Evolutionary conservation across 1,140 invertebrate species (phyloP).

Genomic region (Dendroctonus valens): DNA sequence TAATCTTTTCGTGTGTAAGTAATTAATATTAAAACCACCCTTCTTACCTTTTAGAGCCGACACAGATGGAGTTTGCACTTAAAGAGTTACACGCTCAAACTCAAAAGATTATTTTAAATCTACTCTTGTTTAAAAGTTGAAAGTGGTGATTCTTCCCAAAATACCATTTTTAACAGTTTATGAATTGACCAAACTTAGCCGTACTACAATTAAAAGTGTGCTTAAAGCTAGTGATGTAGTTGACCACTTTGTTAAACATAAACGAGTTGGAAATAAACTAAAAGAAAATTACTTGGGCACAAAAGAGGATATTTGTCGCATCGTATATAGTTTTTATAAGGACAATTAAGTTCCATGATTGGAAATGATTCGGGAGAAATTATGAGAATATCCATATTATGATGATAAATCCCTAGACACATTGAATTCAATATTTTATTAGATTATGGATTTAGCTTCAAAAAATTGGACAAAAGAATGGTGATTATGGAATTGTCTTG

Average conservation of each 20-base stretch:
- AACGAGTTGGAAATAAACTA: constrained; percentile 9
- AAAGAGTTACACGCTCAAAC: constrained; percentile 17
- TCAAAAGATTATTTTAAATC: constrained; percentile 12
- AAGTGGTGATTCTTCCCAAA: constrained; percentile 6
- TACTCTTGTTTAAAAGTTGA: constrained; percentile 17
- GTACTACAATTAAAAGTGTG: constrained; percentile 3
- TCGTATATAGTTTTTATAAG: constrained; percentile 12
- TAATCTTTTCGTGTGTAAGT: neutral
- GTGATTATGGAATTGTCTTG: too few species aligned
- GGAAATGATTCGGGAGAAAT: constrained; percentile 17
- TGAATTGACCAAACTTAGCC: constrained; percentile 10
- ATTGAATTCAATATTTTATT: constrained; percentile 9
- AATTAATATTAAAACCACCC: neutral
- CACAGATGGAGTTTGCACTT: constrained; percentile 4
- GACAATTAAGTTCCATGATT: constrained; percentile 14
- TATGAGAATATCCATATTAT: constrained; percentile 8
- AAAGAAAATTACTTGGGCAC: constrained; percentile 10
- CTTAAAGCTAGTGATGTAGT: constrained; percentile 12
- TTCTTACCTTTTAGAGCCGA: neutral
- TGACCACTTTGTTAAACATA: constrained; percentile 10
- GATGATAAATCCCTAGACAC: constrained; percentile 7
- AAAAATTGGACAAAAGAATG: constrained; percentile 26
- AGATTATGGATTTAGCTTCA: constrained; percentile 7
- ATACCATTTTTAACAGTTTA: constrained; percentile 8
- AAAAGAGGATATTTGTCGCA: constrained; percentile 10